Evolutionary conservation across 1,140 invertebrate genomes (phyloP).

Genomic region (Meloidogyne hapla): DNA sequence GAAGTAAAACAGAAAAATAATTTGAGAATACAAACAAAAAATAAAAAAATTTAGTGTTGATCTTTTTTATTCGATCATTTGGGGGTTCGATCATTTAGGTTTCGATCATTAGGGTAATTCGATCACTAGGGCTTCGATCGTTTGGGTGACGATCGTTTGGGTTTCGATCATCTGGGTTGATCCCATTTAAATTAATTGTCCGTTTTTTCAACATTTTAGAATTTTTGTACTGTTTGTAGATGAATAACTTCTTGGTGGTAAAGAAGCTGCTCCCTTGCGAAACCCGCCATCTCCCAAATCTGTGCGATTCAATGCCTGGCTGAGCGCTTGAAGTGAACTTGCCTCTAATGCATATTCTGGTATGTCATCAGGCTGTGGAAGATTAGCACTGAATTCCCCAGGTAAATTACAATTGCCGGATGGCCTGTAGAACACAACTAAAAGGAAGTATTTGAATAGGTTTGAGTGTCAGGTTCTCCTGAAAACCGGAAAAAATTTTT

Average conservation of each 20-base stretch:
- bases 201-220: slow-evolving; percentile 17
- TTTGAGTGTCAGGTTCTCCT: background rate
- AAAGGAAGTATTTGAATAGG: background rate
- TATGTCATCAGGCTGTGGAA: slow-evolving; percentile 46
- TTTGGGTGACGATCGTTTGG: too few species aligned
- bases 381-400: slow-evolving; percentile 61
- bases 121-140: too few species aligned
- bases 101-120: too few species aligned
- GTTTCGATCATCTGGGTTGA: too few species aligned
- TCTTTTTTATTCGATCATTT: too few species aligned
- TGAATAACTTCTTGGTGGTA: background rate
- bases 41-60: too few species aligned
- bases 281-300: slow-evolving; percentile 24
- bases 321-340: slow-evolving; percentile 34
- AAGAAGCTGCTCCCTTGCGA: slow-evolving; percentile 18
- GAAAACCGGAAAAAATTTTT: background rate
- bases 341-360: slow-evolving; percentile 44
- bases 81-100: too few species aligned
- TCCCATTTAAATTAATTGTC: background rate
- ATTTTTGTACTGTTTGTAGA: slow-evolving; percentile 23
- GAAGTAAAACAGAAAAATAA: too few species aligned
- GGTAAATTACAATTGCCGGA: slow-evolving; percentile 56
- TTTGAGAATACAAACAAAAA: too few species aligned
- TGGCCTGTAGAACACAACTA: slow-evolving; percentile 61
- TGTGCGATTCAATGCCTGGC: slow-evolving; percentile 46